Evolutionary conservation across 2,888 invertebrate species (phyloP).

Genomic region (Choreutis nemorana): DNA sequence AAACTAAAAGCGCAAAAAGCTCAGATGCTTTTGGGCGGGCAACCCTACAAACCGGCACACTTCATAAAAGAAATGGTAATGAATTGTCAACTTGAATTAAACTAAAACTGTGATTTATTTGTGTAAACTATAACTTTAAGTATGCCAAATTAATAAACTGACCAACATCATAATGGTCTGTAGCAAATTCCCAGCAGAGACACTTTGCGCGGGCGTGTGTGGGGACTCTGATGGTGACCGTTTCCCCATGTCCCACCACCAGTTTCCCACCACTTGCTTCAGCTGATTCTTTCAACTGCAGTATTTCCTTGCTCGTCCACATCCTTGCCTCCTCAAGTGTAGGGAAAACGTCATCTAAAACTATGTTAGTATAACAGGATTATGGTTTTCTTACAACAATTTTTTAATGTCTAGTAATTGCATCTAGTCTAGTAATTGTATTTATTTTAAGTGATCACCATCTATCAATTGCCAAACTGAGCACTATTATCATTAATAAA

Average conservation of each 20-base stretch:
- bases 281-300: constrained; percentile 90
- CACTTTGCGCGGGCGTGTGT: constrained; percentile 93
- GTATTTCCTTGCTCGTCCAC: constrained; percentile 93
- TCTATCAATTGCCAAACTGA: too few species aligned
- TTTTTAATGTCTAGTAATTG: too few species aligned
- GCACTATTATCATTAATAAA: too few species aligned
- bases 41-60: not conserved
- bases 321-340: constrained; percentile 82
- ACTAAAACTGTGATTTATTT: not conserved
- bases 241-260: constrained; percentile 95
- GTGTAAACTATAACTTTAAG: not conserved
- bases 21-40: too few species aligned
- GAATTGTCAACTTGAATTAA: too few species aligned
- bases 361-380: too few species aligned
- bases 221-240: constrained; percentile 95
- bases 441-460: too few species aligned
- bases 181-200: constrained; percentile 99
- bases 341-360: constrained; percentile 43
- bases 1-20: too few species aligned
- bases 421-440: too few species aligned
- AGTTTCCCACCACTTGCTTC: constrained; percentile 86
- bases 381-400: too few species aligned
- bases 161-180: constrained; percentile 96
- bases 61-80: too few species aligned
- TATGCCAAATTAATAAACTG: constrained; percentile 5